phyloP scores from a whole-genome alignment of 2,797 vertebrate species.

The Scyliorhinus canicula region DNA sequence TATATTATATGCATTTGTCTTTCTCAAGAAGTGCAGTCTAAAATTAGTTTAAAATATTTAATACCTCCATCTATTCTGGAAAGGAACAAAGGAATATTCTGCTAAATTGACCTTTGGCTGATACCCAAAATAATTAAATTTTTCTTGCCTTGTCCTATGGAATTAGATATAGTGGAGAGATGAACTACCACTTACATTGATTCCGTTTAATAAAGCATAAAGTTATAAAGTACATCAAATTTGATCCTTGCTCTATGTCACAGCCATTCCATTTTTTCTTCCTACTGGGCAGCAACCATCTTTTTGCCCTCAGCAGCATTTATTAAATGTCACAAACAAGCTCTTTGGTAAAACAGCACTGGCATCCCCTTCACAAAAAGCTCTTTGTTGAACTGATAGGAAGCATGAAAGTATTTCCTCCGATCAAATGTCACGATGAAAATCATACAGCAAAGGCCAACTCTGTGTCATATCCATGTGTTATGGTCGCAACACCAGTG shows the following conservation, averaged over 20 bases:
- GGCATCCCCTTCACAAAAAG: constrained; percentile 11
- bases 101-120: neutral
- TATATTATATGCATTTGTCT: neutral
- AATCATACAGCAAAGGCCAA: constrained; percentile 14
- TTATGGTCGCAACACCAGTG: neutral
- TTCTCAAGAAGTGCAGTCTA: neutral
- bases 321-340: constrained; percentile 32
- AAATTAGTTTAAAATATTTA: neutral
- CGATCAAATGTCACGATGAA: constrained; percentile 12
- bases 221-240: neutral
- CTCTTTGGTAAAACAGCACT: constrained; percentile 15
- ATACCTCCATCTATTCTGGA: neutral
- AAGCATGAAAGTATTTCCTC: constrained; percentile 36
- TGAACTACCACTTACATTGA: neutral
- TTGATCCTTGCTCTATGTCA: neutral
- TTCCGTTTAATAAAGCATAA: neutral
- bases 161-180: neutral
- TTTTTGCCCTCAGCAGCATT: neutral
- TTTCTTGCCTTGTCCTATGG: neutral
- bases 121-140: neutral
- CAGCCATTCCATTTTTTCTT: neutral
- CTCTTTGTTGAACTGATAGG: constrained; percentile 28
- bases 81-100: neutral
- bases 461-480: constrained; percentile 11
- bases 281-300: neutral